Base-by-base conservation (phyloP, 2,888 invertebrate species). In the Scaptomyza flava region DNA sequence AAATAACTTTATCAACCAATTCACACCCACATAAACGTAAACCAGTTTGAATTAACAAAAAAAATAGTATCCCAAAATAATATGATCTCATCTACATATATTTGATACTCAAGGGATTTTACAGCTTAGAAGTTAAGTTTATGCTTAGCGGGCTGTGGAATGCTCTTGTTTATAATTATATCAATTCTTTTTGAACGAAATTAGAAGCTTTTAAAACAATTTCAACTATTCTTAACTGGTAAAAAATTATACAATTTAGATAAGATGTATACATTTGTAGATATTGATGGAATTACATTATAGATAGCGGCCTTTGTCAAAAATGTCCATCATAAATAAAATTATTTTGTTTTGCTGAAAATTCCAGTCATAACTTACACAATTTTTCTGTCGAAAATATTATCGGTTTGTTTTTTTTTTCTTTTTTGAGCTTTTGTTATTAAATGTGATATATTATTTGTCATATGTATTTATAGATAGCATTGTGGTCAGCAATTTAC, bases 181-280 rank as follows among this genome's bases (percentile, higher is more conserved):
- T 45, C 9, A 38, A 27, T 51, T 17, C 4, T 11, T 48, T 27
- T 48, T 20, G 9, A 33, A 14, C 30, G 8, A 17, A 47, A 69
- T 65, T 52, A 51, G 20, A 31, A 47, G 66, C 62, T 76, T 76
- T 60, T 67, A 74, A 74, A 71, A 7, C 50, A 62, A 74, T 76
- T 70, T 75, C 20, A n/a, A 23, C 23, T 43, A 33, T 36, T 30
- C 34, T 30, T 31, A 52, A 33, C 8, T 14, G 14, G 23, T 51
- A 9, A 23, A 45, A 51, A 5, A 20, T 3, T 11, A 20, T 5
- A 17, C 12, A 48, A 46, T 61, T 58, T 54, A 3, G 56, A 52
- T 42, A 51, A 43, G 0, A 27, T 27, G 5, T 27, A 27, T 27
- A 27, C 5, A 27, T 27, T 27, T 27, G 27, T 27, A 27, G 23